Base-by-base conservation (phyloP, 2,888 invertebrate species). In the Rhagonycha fulva region DNA sequence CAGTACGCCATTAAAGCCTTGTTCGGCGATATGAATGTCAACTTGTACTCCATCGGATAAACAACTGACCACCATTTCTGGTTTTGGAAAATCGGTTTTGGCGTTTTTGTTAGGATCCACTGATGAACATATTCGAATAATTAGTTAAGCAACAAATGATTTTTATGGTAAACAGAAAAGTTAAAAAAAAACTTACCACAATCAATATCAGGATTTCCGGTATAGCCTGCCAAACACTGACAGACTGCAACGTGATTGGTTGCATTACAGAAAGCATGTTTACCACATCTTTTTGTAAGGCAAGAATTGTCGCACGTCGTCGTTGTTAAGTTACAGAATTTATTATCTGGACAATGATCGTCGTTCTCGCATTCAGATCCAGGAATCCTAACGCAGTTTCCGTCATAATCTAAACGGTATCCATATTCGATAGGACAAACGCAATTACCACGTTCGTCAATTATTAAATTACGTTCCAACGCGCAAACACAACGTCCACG, bases 1-100 rank as follows among this genome's bases (percentile, higher is more conserved):
- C 2, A 97, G 89, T 0, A 97, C 94, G 14, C 97, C 97, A 83
- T 96, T 95, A 86, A 97, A 97, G 76, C 94, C 94, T 82, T 92
- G 92, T 82, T 93, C 92, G 23, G 90, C 89, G 32, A 95, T 93
- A 83, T 93, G 92, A 68, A 96, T 93, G 84, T 94, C 93, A 0
- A 97, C 96, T 86, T 95, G 94, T 9, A 98, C 96, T 60, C 97
- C 97, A 85, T 97, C 97, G 12, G 97, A 96, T 80, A 97, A 89
- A 87, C 97, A 98, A 83, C 94, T 95, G 14, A 97, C 97, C 77
- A 92, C 91, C 93, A 96, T 94, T 76, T 95, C 95, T 7, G 96
- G 96, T 82, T 91, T 90, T 14, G 95, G 95, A 91, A 96, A 96
- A 84, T 95, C 95, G 0, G 95, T 95, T 77, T 80, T 30, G 14